Evolutionary conservation across 2,888 invertebrate species (phyloP).

Genomic region (Eudasyphora cyanicolor): DNA sequence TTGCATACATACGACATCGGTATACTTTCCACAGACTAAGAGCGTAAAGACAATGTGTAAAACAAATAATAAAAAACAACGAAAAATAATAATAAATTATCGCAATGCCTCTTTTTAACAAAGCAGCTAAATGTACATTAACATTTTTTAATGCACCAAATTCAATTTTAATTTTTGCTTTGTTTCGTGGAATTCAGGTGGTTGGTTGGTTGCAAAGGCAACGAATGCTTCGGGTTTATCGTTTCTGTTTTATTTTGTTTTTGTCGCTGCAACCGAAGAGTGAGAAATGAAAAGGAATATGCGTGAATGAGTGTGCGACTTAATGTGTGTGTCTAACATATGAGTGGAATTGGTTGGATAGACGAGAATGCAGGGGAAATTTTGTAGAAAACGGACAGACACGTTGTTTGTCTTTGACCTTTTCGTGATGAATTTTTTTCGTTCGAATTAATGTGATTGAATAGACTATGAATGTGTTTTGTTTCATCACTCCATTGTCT

Average conservation of each 20-base stretch:
- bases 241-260: slow-evolving; percentile 15
- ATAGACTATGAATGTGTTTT: not conserved
- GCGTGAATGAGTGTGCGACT: not conserved
- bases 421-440: not conserved
- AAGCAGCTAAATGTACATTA: not conserved
- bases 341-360: not conserved
- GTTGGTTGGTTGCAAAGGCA: slow-evolving; percentile 57
- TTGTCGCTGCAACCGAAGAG: not conserved
- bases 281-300: slow-evolving; percentile 17
- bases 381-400: not conserved
- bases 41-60: no score
- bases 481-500: not conserved
- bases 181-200: slow-evolving; percentile 53
- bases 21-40: no score
- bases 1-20: no score
- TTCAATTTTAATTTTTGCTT: slow-evolving; percentile 14
- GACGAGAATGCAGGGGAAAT: not conserved
- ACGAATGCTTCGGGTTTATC: slow-evolving; percentile 20
- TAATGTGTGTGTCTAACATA: not conserved
- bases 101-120: no score
- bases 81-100: not conserved
- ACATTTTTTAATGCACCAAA: slow-evolving; percentile 27
- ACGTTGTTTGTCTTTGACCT: not conserved
- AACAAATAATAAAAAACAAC: no score
- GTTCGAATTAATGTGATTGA: not conserved